Evolutionary conservation across 2,888 invertebrate genomes (phyloP).

Genomic region (Dicyrtomina minuta): DNA sequence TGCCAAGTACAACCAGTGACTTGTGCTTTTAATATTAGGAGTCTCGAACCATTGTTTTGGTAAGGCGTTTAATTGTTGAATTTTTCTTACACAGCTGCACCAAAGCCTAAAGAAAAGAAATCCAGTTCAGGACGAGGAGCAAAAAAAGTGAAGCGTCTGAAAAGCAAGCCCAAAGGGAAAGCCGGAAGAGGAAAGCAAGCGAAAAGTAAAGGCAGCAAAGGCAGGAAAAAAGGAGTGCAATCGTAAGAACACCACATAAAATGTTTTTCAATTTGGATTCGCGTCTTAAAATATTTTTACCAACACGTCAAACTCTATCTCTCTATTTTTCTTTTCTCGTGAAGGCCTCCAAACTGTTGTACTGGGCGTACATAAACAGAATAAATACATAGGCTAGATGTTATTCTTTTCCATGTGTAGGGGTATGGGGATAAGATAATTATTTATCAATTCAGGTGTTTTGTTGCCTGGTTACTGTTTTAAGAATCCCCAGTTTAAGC

Average conservation of each 20-base stretch:
- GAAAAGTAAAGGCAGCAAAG: constrained; percentile 10
- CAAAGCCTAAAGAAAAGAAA: constrained; percentile 11
- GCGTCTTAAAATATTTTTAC: constrained; percentile 18
- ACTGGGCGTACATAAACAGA: background rate
- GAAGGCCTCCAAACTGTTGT: background rate
- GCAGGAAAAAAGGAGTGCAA: constrained; percentile 7
- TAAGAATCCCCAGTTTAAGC: background rate
- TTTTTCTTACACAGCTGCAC: too few species aligned
- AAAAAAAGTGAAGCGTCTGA: constrained; percentile 19
- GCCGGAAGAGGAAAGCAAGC: constrained; percentile 5
- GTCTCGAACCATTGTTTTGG: too few species aligned
- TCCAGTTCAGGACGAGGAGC: background rate
- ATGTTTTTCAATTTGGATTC: constrained; percentile 7
- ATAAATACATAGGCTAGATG: background rate
- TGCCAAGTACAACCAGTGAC: too few species aligned
- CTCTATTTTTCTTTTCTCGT: background rate
- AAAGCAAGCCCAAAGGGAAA: constrained; percentile 17
- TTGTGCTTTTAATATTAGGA: too few species aligned
- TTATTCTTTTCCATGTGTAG: background rate
- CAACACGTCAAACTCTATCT: background rate
- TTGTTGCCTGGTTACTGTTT: background rate
- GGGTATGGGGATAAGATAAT: constrained; percentile 1
- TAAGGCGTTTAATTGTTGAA: too few species aligned
- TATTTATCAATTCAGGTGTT: background rate
- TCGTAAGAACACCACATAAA: background rate